Conservation (phyloP, 2,797 vertebrate genomes). For the Fistularia tabacaria region DNA sequence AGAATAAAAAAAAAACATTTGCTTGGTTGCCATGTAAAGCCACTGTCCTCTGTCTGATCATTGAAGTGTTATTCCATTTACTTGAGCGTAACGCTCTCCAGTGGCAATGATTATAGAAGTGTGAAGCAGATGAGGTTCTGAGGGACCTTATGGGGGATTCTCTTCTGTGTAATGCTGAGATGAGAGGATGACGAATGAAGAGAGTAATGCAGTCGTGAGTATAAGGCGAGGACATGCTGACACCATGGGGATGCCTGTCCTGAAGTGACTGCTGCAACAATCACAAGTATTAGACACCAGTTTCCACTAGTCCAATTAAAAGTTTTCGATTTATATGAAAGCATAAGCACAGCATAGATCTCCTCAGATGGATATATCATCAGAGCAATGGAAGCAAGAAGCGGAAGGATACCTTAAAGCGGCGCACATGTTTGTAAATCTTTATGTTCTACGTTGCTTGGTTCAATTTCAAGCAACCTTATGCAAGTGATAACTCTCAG, state of each 20-base stretch:
- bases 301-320: not conserved
- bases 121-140: constrained; percentile 56
- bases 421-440: no score
- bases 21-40: constrained; percentile 3
- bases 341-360: no score
- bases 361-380: no score
- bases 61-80: constrained; percentile 38
- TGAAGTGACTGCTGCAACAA: constrained; percentile 26
- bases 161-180: constrained; percentile 33
- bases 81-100: constrained; percentile 49
- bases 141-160: constrained; percentile 48
- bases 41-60: constrained; percentile 41
- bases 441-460: no score
- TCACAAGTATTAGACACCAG: constrained; percentile 1
- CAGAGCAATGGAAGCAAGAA: no score
- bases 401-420: no score
- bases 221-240: constrained; percentile 35
- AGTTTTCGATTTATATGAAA: no score
- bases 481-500: no score
- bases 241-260: constrained; percentile 35
- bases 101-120: constrained; percentile 59
- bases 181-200: constrained; percentile 51
- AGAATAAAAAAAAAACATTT: not conserved
- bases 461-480: no score
- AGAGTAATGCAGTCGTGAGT: constrained; percentile 39